A percentile compares a stretch with the other conserved stretches of the same genome.
These are phyloP conservation scores for Tyria jacobaeae DNA, from an alignment of 2,888 invertebrate species.

Conservation along the genomic window DNA sequence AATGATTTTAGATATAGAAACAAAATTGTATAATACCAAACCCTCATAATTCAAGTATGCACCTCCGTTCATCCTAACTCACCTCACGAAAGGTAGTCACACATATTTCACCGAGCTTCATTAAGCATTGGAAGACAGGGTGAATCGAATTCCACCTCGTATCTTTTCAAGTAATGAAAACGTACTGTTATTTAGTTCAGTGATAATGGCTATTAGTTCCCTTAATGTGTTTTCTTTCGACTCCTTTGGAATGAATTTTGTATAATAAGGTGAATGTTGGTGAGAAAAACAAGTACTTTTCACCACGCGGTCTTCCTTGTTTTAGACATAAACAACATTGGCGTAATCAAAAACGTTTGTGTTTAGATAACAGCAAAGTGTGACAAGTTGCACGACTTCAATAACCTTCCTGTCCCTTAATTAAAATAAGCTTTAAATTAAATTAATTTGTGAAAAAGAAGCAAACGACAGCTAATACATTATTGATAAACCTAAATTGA, in stretches of 20 bases:
- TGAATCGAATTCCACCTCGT: constrained; percentile 59
- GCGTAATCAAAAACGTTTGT: neutral
- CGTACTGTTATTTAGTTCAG: constrained; percentile 52
- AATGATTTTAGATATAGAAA: too few species aligned
- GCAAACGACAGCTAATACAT: too few species aligned
- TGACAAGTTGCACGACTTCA: too few species aligned
- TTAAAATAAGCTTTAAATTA: too few species aligned
- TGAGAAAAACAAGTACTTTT: constrained; percentile 7
- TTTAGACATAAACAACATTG: neutral
- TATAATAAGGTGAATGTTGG: constrained; percentile 32
- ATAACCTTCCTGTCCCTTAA: too few species aligned
- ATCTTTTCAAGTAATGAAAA: constrained; percentile 61
- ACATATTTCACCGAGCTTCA: constrained; percentile 70
- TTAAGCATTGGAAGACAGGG: constrained; percentile 72
- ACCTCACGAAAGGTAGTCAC: constrained; percentile 39
- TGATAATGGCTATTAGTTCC: constrained; percentile 59
- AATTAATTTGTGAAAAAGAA: too few species aligned
- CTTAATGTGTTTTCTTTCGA: constrained; percentile 51
- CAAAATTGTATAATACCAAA: neutral
- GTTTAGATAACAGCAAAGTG: neutral
- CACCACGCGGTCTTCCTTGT: neutral
- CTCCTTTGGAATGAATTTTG: constrained; percentile 32
- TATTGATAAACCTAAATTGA: too few species aligned
- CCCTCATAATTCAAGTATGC: neutral
- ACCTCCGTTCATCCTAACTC: constrained; percentile 8